These are phyloP conservation scores for Neosilurus mollespiculum DNA, from an alignment of 2,797 vertebrate genomes.

Conservation along the genomic window DNA sequence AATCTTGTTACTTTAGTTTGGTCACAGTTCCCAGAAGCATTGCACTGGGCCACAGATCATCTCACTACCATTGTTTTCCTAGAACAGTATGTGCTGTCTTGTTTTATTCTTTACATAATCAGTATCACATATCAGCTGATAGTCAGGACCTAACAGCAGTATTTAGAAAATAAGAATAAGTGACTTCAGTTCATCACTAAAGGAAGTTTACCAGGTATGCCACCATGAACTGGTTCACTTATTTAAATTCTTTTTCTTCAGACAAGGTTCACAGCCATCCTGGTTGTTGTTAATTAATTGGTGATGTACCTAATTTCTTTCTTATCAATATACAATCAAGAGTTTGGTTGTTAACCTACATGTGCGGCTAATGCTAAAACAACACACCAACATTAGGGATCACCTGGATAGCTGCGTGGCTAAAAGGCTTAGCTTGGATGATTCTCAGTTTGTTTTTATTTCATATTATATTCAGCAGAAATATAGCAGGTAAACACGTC, in stretches of 20 bases:
- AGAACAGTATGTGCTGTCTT: not conserved
- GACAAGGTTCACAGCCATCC: not conserved
- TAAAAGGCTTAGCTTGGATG: not conserved
- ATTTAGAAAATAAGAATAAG: not conserved
- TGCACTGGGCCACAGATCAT: not conserved
- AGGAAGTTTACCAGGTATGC: not conserved
- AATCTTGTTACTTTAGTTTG: not conserved
- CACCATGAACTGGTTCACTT: not conserved
- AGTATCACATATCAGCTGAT: not conserved
- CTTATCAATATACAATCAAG: not conserved
- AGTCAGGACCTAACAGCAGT: not conserved
- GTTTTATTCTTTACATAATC: constrained; percentile 1
- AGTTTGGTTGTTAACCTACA: not conserved
- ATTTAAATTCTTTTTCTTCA: not conserved
- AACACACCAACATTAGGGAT: not conserved
- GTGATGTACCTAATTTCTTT: not conserved
- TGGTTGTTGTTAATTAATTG: not conserved
- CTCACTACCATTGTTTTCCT: too few relatives aligned
- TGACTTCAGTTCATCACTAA: not conserved
- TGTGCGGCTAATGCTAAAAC: too few relatives aligned
- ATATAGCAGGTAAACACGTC: not conserved
- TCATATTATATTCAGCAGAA: not conserved
- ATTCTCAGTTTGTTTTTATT: not conserved
- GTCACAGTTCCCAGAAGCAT: too few relatives aligned
- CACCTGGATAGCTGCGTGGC: not conserved